A percentile compares a stretch with the other conserved stretches of the same genome.
Evolutionary conservation across 1,140 invertebrate genomes (phyloP).

Genomic region (Drosophila lacertosa): DNA sequence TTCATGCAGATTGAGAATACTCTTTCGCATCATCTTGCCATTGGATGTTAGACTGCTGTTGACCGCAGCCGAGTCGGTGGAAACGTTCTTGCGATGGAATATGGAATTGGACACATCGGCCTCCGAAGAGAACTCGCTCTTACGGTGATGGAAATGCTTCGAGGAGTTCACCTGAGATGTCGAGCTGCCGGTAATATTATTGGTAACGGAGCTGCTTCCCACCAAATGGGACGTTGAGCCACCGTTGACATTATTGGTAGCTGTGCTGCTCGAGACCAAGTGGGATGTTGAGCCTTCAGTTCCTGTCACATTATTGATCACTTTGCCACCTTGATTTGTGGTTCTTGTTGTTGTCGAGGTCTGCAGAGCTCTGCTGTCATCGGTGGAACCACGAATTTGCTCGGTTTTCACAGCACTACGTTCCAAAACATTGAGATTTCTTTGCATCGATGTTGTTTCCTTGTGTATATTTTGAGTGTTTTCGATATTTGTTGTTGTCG

Average conservation of each 20-base stretch:
- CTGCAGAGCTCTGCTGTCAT: slow-evolving; percentile 40
- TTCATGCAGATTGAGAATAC: slow-evolving; percentile 90
- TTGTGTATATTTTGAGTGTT: slow-evolving; percentile 74
- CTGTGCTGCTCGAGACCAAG: slow-evolving; percentile 10
- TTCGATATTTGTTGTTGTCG: slow-evolving; percentile 69
- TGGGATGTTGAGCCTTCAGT: slow-evolving; percentile 36
- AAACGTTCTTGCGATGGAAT: slow-evolving; percentile 88
- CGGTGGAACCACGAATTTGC: slow-evolving; percentile 40
- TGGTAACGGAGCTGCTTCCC: slow-evolving; percentile 26
- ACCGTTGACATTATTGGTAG: slow-evolving; percentile 39
- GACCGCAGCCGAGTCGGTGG: slow-evolving; percentile 57
- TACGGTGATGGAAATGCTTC: slow-evolving; percentile 86
- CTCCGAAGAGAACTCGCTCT: slow-evolving; percentile 90
- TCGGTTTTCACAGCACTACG: slow-evolving; percentile 33
- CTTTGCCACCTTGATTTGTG: slow-evolving; percentile 29
- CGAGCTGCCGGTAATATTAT: slow-evolving; percentile 29
- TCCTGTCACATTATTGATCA: slow-evolving; percentile 27
- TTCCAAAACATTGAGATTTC: slow-evolving; percentile 60
- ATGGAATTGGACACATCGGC: slow-evolving; percentile 90
- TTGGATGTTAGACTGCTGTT: slow-evolving; percentile 88
- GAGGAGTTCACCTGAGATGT: slow-evolving; percentile 43
- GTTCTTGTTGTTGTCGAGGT: slow-evolving; percentile 19
- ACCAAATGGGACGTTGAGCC: slow-evolving; percentile 28
- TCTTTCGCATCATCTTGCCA: slow-evolving; percentile 91
- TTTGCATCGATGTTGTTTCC: slow-evolving; percentile 64